phyloP scores from a whole-genome alignment of 1,140 invertebrate genomes.

The Trigoniulus corallinus region DNA sequence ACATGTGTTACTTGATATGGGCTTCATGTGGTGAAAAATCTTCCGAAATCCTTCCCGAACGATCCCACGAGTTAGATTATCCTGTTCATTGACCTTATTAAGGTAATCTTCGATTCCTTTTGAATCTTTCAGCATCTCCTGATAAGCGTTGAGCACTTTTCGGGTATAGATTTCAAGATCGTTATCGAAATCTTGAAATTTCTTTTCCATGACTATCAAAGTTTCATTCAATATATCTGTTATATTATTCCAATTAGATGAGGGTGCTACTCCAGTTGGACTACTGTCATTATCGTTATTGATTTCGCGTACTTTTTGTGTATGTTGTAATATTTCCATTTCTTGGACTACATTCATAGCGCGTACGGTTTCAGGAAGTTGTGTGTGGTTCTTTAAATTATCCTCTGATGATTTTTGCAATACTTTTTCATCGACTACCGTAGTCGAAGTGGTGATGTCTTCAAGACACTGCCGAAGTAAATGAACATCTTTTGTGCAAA shows the following conservation, averaged over 20 bases:
- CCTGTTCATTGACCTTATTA: slow-evolving; percentile 1
- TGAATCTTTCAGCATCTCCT: slow-evolving; percentile 11
- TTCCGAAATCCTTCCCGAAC: slow-evolving; percentile 9
- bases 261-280: too few relatives aligned
- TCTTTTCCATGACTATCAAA: slow-evolving; percentile 8
- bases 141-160: slow-evolving; percentile 13
- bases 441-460: too few relatives aligned
- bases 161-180: slow-evolving; percentile 13
- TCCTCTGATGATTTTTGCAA: too few relatives aligned
- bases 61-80: slow-evolving; percentile 10
- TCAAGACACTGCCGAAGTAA: too few relatives aligned
- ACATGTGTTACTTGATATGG: background rate
- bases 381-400: too few relatives aligned
- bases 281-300: too few relatives aligned
- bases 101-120: slow-evolving; percentile 3
- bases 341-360: too few relatives aligned
- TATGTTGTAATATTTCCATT: too few relatives aligned
- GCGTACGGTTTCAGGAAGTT: too few relatives aligned
- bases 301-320: too few relatives aligned
- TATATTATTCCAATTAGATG: slow-evolving; percentile 5
- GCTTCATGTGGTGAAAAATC: slow-evolving; percentile 12
- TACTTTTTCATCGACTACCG: too few relatives aligned
- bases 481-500: too few relatives aligned
- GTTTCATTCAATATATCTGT: slow-evolving; percentile 7
- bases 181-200: slow-evolving; percentile 12